Evolutionary conservation across 1,140 invertebrate genomes (phyloP), one percentile per base, ranked within the genome.

Genomic region (Sitophilus oryzae): DNA sequence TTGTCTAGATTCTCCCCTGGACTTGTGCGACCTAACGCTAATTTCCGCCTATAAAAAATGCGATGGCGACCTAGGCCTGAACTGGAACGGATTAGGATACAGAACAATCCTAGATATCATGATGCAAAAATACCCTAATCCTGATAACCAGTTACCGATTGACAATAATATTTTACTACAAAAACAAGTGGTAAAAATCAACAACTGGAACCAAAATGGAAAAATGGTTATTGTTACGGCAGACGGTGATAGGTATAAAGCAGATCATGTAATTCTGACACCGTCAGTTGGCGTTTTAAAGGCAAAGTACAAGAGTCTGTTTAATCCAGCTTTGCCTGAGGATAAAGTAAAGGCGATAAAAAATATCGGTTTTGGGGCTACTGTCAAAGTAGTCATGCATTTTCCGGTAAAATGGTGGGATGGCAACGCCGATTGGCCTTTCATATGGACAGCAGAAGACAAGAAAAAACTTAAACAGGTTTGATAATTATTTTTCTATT

Each of bases 361-460:
- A 66, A 77, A 77, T 10, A 67, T 89, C 1, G 80, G 80, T 9
- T 77, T 87, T 61, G 87, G 85, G 23, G 81, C 82, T 1, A 78
- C 89, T 0, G 79, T 88, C 65, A 91, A 91, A 73, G 79, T 93
- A 40, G 89, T 85, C 62, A 61, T 89, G 15, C 77, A 84, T 63
- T 88, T 83, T 60, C 63, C 76, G 1, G 61, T 74, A 43, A 73
- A 72, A 15, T 88, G 85, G 76, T 83, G 84, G 79, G 74, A 23
- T 40, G 37, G 56, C 36, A 66, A n/a, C 81, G 80, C 4, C 57
- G 85, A 34, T 76, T 83, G 0, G 47, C 66, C 63, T 20, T 74
- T 81, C 23, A 62, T 82, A 3, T 84, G 81, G 80, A 68, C 66
- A 0, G 61, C 73, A 34, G 59, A 78, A 37, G 76, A 81, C 50